Evolutionary conservation across 2,888 invertebrate species (phyloP), one percentile per base, ranked within the genome.

Genomic region (Lordiphosa fenestrarum): DNA sequence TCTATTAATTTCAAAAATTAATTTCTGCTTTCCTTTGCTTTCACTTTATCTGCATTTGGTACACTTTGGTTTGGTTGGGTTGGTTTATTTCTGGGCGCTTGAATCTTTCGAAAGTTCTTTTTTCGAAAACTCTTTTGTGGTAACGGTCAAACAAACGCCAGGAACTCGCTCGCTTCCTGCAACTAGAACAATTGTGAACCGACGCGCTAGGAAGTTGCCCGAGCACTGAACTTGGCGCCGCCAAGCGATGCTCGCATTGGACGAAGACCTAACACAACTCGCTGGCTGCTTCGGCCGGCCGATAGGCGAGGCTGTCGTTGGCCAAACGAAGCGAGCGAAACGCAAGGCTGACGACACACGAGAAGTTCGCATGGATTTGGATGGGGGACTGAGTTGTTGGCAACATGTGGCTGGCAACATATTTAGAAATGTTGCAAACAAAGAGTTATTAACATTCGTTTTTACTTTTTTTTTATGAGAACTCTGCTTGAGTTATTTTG

Each of bases 161-260:
- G 25, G 6, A 25, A 13, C 23, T 23, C 39, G 25, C 25, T 13
- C 19, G 30, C 25, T 23, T 23, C 7, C 39, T 35, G 23, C 21
- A 6, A 41, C 5, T 38, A 41, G 35, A 33, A 37, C 38, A 33
- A 37, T 33, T 19, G 65, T 84, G 72, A 81, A 88, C 88, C 88
- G 87, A 84, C 85, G 84, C 87, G 87, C 87, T 87, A 74, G 87
- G 84, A 87, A 84, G 88, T 88, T 87, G 88, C 86, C 88, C 88
- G 88, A 88, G 87, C 82, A 88, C 88, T 88, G 86, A 88, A 86
- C 70, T 76, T 73, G 66, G 53, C 49, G 55, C 46, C 66, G 49
- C 51, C 53, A 60, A 57, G 73, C 82, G 56, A 55, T 48, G 51
- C 61, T 75, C 74, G 73, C 66, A 76, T 83, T 75, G 74, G 73